phyloP scores from a whole-genome alignment of 2,113 vertebrate genomes.

The Burhinus bistriatus region DNA sequence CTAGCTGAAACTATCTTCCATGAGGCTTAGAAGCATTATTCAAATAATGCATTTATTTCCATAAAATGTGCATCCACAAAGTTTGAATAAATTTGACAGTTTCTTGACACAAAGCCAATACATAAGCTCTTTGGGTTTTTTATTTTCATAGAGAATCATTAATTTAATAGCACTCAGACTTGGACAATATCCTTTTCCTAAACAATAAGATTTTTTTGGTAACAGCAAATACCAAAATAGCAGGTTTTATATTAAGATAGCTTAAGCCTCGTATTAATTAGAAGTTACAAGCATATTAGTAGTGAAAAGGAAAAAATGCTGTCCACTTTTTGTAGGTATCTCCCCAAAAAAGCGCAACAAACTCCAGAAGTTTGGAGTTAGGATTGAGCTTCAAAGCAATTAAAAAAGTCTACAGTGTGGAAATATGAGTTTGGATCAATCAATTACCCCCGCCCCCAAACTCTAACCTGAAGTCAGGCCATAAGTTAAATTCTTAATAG shows the following conservation, averaged over 20 bases:
- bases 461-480: background rate
- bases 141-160: background rate
- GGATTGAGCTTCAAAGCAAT: background rate
- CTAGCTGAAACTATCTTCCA: background rate
- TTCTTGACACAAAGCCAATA: background rate
- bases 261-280: background rate
- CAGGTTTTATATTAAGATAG: background rate
- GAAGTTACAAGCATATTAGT: background rate
- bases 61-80: background rate
- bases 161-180: background rate
- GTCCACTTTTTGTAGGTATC: background rate
- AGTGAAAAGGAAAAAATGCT: background rate
- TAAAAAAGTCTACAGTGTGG: background rate
- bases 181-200: background rate
- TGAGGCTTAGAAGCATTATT: background rate
- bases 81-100: background rate
- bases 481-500: background rate
- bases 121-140: background rate
- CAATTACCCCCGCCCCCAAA: rapidly evolving
- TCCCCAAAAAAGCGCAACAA: background rate
- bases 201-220: background rate
- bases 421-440: background rate
- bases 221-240: background rate
- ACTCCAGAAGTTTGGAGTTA: background rate
- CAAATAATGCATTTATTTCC: background rate